These are phyloP conservation scores for Nasonia giraulti DNA, from an alignment of 1,140 invertebrate genomes.

Conservation along the genomic window DNA sequence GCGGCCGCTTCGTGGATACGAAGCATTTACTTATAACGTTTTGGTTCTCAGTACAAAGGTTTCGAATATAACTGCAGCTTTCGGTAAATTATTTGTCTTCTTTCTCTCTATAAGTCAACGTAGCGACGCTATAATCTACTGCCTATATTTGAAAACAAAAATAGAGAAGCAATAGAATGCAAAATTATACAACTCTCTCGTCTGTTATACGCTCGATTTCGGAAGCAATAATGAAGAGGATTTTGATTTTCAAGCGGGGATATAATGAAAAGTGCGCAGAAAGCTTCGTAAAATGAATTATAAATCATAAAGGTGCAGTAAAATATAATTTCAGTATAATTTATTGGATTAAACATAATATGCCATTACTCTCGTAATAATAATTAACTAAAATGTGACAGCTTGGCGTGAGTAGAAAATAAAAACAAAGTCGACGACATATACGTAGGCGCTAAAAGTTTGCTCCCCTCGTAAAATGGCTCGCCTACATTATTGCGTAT, in stretches of 20 bases:
- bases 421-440: slow-evolving; percentile 15
- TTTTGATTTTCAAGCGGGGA: not conserved
- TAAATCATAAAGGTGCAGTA: slow-evolving; percentile 15
- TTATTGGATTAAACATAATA: slow-evolving; percentile 40
- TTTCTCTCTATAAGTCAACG: not conserved
- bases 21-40: not conserved
- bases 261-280: not conserved
- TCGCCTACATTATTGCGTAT: not conserved
- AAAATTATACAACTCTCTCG: no score
- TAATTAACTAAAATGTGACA: slow-evolving; percentile 31
- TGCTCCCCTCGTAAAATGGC: not conserved
- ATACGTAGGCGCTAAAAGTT: not conserved
- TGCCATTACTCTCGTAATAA: not conserved
- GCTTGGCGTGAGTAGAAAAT: slow-evolving; percentile 21
- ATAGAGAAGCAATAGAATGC: no score
- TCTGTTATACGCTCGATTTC: no score
- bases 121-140: not conserved
- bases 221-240: not conserved
- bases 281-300: not conserved
- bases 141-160: not conserved
- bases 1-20: not conserved
- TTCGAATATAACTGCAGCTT: not conserved
- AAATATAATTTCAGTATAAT: slow-evolving; percentile 47
- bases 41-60: not conserved
- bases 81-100: slow-evolving; percentile 1